phyloP scores from a whole-genome alignment of 2,797 vertebrate species.

The Picus viridis region DNA sequence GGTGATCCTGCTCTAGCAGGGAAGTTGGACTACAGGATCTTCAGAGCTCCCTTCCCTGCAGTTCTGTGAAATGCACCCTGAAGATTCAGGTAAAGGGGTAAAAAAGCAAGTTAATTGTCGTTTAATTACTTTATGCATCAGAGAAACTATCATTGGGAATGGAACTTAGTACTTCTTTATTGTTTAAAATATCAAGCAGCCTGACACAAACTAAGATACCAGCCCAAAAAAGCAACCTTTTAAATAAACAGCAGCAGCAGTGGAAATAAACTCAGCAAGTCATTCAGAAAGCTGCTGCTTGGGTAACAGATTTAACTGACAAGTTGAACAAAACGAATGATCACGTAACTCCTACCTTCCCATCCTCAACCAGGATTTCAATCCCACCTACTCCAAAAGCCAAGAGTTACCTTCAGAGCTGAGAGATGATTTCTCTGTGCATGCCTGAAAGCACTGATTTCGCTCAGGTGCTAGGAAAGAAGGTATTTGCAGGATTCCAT shows the following conservation, averaged over 20 bases:
- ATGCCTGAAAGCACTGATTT: not conserved
- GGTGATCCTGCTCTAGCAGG: too few species aligned
- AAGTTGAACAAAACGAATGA: not conserved
- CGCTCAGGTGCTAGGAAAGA: not conserved
- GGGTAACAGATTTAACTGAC: not conserved
- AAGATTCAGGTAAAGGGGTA: not conserved
- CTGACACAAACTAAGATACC: not conserved
- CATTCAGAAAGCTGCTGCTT: not conserved
- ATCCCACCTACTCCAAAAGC: not conserved
- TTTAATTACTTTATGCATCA: not conserved
- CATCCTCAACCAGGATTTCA: not conserved
- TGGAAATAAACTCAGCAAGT: not conserved
- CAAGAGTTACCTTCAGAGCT: not conserved
- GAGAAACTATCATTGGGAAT: not conserved
- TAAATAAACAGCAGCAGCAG: not conserved
- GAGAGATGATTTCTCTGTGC: not conserved
- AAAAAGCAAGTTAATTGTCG: not conserved
- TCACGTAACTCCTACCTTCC: not conserved
- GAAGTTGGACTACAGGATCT: too few species aligned
- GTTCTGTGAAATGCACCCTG: not conserved
- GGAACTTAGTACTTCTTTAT: not conserved
- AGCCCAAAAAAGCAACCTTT: not conserved
- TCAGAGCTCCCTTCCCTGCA: too few species aligned
- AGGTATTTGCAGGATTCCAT: not conserved
- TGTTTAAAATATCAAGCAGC: not conserved